phyloP scores from a whole-genome alignment of 1,140 invertebrate genomes.

The Bombus huntii region DNA sequence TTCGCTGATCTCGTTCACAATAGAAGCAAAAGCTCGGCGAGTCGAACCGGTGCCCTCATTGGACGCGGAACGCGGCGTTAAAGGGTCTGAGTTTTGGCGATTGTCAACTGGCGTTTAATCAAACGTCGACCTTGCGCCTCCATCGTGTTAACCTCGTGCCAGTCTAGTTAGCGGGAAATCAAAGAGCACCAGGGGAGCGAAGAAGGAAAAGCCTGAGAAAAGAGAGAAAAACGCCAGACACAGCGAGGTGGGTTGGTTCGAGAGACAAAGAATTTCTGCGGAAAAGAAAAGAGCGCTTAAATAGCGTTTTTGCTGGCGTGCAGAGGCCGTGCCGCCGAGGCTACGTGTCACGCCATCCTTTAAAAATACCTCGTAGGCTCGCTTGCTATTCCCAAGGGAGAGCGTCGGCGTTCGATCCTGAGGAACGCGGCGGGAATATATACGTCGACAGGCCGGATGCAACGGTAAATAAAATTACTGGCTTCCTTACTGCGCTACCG shows the following conservation, averaged over 20 bases:
- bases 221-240: neutral
- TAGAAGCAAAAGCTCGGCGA: neutral
- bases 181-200: neutral
- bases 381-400: neutral
- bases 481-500: neutral
- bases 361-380: neutral
- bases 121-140: conserved; percentile 53
- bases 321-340: neutral
- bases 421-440: neutral
- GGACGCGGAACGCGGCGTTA: neutral
- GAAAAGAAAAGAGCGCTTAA: neutral
- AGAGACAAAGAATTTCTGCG: neutral
- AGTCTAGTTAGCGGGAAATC: conserved; percentile 1
- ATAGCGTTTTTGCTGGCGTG: neutral
- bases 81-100: conserved; percentile 3
- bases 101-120: conserved; percentile 48
- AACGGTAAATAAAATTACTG: conserved; percentile 31
- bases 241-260: neutral
- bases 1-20: neutral
- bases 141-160: conserved; percentile 15
- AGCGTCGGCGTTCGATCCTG: neutral
- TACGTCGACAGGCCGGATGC: neutral
- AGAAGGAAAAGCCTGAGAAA: too few relatives aligned
- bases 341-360: neutral
- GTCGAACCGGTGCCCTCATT: too few relatives aligned